Percentiles rank a stretch among this genome's conserved stretches.
Evolutionary conservation across 2,797 vertebrate species (phyloP).

Genomic region (Glossophaga mutica): DNA sequence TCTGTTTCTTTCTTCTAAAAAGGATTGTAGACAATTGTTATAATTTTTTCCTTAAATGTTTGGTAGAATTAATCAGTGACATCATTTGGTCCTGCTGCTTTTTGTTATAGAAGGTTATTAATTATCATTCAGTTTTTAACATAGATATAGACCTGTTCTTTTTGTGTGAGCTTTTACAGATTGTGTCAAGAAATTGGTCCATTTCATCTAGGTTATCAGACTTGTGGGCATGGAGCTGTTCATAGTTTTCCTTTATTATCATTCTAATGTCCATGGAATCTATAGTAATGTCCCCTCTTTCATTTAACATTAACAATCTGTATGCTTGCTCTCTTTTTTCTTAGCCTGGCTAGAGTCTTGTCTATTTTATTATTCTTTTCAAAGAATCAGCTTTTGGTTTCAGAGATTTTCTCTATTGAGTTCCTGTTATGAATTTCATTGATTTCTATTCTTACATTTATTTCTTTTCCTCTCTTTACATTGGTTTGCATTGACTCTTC

Average conservation of each 20-base stretch:
- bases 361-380: not conserved
- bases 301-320: not conserved
- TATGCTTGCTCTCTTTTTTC: not conserved
- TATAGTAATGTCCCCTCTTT: not conserved
- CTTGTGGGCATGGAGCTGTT: not conserved
- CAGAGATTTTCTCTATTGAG: not conserved
- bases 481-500: not conserved
- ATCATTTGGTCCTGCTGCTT: not conserved
- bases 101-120: not conserved
- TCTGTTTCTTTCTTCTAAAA: not conserved
- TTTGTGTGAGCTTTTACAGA: not conserved
- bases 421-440: not conserved
- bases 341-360: not conserved
- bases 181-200: not conserved
- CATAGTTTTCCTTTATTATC: not conserved
- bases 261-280: not conserved
- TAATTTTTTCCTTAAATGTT: not conserved
- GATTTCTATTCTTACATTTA: not conserved
- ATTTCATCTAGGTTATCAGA: not conserved
- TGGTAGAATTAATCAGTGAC: not conserved
- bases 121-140: not conserved
- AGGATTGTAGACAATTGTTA: not conserved
- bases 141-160: not conserved
- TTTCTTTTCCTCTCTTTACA: not conserved
- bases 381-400: not conserved